Base-by-base conservation (phyloP, 2,888 invertebrate genomes). In the Rhingia rostrata region DNA sequence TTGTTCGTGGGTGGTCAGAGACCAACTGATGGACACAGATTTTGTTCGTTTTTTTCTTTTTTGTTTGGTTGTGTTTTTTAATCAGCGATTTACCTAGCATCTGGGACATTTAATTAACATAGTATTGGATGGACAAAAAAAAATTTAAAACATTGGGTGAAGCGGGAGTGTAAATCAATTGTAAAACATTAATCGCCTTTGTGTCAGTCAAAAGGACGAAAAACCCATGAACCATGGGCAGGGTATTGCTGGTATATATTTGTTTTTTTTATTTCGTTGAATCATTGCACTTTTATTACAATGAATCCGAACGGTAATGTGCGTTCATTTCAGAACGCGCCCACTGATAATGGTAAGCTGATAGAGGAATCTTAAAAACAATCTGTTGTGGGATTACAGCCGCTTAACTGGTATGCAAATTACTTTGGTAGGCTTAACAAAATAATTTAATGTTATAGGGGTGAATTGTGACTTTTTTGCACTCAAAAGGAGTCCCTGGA, bases 151-250 rank as follows among this genome's bases (percentile, higher is more conserved):
- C 60, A 79, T 35, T 10, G 49, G 35, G 33, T 6, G 7, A 32
- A 32, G 43, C 41, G n/a, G 41, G 22, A 45, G 66, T 75, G 69
- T 80, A 70, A 84, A 80, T 84, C 69, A 80, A 80, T 84, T 80
- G 80, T 84, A 70, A 80, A 80, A 84, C 80, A 80, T 80, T 84
- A 84, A 84, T 84, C 80, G 78, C 63, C 63, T 72, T 72, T 82
- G 47, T 72, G 82, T 77, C 72, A 49, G 39, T 39, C 53, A 54
- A 61, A 77, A 61, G 66, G 66, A 66, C 35, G 51, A 49, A 45
- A n/a, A 64, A 39, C 32, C 37, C 63, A 73, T 63, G 63, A n/a
- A n/a, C 43, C 33, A 41, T 67, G 56, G 45, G 39, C 39, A 35
- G 33, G 41, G 32, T 0, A 43, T 22, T 22, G 22, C 2, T 22